Evolutionary conservation across 2,113 vertebrate genomes (phyloP), one percentile per base, ranked within the genome.

Genomic region (Cyanoliseus patagonus): DNA sequence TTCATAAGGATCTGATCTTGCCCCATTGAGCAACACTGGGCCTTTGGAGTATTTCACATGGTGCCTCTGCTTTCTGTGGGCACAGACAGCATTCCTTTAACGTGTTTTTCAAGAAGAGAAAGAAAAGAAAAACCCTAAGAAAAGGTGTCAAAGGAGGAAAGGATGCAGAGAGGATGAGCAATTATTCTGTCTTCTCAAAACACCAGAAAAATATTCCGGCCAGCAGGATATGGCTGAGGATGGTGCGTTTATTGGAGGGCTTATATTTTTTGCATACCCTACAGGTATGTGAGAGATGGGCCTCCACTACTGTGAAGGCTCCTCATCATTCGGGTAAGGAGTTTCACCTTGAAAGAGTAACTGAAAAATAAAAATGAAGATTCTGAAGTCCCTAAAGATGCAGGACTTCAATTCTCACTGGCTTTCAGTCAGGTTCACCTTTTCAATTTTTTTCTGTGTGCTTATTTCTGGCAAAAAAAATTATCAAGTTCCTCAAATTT

Each of bases 1-100:
- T 61, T 83, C 25, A 19, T 61, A 82, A 74, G 44, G 13, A 69
- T 76, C 15, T 66, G 16, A 42, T 87, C 31, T 11, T 84, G 47
- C 17, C 39, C 4, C 0, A 0, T 35, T 63, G n/a, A 17, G 6
- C 17, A 74, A 31, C 4, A 49, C 6, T 23, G 55, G 19, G 8
- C 6, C 39, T 87, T 59, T 72, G 16, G 66, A 59, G 11, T 72
- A 68, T 67, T 90, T 74, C 51, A 47, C 8, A 27, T 23, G 10
- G 4, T 37, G 4, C 20, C 44, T 77, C 42, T 75, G 35, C 46
- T 57, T 81, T 96, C 28, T 28, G 13, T 27, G 20, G 37, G 28
- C 28, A 49, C 17, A 59, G 53, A 51, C 0, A 74, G 4, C 62
- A 20, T 77, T 81, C 17, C 18, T 72, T 64, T 22, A 90, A 8